Conservation (phyloP, 2,888 invertebrate genomes). For the Lasius fuliginosus region DNA sequence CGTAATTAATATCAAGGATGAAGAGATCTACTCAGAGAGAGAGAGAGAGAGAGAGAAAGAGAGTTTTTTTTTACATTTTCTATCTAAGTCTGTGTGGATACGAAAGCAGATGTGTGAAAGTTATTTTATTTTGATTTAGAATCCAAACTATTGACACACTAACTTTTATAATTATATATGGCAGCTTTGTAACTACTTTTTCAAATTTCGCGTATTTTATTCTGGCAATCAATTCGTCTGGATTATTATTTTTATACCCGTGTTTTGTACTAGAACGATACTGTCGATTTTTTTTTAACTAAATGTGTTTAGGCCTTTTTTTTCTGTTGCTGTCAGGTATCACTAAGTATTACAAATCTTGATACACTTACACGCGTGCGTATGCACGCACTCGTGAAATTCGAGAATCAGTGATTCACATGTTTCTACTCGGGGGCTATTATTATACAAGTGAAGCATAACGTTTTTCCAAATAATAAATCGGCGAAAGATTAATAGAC, state of each 20-base stretch:
- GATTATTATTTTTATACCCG: constrained; percentile 38
- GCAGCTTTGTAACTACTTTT: constrained; percentile 62
- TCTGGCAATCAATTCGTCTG: constrained; percentile 46
- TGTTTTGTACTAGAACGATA: constrained; percentile 47
- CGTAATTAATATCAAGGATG: constrained; percentile 26
- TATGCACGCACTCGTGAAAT: background rate
- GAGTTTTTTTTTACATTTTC: constrained; percentile 20
- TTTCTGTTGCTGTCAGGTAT: constrained; percentile 33
- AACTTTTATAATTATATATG: constrained; percentile 51
- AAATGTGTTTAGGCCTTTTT: constrained; percentile 45
- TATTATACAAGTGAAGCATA: constrained; percentile 49
- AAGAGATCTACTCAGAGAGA: constrained; percentile 5
- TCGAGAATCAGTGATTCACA: constrained; percentile 5
- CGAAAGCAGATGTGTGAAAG: background rate
- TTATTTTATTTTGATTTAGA: background rate
- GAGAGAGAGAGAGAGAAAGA: background rate
- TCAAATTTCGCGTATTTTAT: constrained; percentile 39
- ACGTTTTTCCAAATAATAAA: constrained; percentile 56
- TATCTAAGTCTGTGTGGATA: constrained; percentile 9
- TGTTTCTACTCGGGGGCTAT: background rate
- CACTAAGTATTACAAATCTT: constrained; percentile 25
- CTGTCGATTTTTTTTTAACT: constrained; percentile 29
- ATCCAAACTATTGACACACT: constrained; percentile 44
- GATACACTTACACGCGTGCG: background rate
- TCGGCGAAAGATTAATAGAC: constrained; percentile 52